Conservation (phyloP, 2,888 invertebrate genomes). For the Tridacna crocea region DNA sequence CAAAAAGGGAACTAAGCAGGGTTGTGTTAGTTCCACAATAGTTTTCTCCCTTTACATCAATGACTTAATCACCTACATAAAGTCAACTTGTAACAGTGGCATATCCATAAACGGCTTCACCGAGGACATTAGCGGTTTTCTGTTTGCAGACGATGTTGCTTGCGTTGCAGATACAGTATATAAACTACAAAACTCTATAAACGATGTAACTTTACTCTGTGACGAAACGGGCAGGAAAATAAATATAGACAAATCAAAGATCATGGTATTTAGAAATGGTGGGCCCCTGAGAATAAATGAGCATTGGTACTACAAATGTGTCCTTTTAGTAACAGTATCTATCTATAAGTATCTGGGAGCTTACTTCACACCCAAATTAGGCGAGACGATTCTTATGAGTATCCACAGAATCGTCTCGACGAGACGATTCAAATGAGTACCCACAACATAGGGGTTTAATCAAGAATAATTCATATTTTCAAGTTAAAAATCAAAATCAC, state of each 20-base stretch:
- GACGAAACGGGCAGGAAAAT: slow-evolving; percentile 9
- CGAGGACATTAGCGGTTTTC: not conserved
- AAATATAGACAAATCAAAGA: slow-evolving; percentile 19
- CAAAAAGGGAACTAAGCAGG: slow-evolving; percentile 15
- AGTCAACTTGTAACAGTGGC: not conserved
- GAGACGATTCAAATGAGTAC: too few species aligned
- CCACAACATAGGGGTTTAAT: too few species aligned
- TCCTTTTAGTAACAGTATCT: not conserved
- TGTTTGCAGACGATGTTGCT: not conserved
- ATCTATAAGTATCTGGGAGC: slow-evolving; percentile 23
- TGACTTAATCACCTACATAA: slow-evolving; percentile 12
- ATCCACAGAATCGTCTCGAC: too few species aligned
- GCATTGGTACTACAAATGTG: slow-evolving; percentile 16
- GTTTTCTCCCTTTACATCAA: slow-evolving; percentile 15
- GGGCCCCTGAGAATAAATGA: slow-evolving; percentile 16
- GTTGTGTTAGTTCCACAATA: slow-evolving; percentile 23
- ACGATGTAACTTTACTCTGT: not conserved
- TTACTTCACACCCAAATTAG: slow-evolving; percentile 23
- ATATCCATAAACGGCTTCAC: not conserved
- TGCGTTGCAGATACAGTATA: not conserved
- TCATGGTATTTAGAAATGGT: slow-evolving; percentile 19
- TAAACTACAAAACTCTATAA: not conserved
- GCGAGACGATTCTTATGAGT: too few species aligned
- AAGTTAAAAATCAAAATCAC: too few species aligned
- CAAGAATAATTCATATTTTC: too few species aligned